A percentile compares a stretch with the other conserved stretches of the same genome.
Conservation (phyloP, 2,113 vertebrate species). For the Acanthisitta chloris region DNA sequence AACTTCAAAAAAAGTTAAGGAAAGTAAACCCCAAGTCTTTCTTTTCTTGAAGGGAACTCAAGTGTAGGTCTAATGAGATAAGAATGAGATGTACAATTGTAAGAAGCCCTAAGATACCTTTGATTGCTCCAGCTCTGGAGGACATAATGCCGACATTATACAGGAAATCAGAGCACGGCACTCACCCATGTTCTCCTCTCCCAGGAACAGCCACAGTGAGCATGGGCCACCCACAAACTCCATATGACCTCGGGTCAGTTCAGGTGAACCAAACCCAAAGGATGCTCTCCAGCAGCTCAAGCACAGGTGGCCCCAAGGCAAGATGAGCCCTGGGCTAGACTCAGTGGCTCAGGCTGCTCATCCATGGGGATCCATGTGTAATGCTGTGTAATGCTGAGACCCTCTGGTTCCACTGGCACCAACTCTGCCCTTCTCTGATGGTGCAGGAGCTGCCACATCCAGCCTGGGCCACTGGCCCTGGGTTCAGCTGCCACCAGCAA, state of each 20-base stretch:
- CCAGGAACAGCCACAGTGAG: background rate
- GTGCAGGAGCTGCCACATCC: background rate
- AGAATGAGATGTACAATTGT: background rate
- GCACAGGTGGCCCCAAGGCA: background rate
- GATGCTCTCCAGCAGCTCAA: background rate
- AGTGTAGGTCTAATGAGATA: background rate
- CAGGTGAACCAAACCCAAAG: background rate
- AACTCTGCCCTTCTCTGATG: too few species aligned
- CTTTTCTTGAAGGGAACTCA: slow-evolving; percentile 3
- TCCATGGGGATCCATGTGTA: fast-evolving
- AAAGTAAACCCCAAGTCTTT: slow-evolving; percentile 4
- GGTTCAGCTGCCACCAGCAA: background rate
- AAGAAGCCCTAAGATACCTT: slow-evolving; percentile 27
- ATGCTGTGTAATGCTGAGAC: fast-evolving
- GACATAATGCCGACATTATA: background rate
- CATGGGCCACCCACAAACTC: background rate
- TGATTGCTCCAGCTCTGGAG: slow-evolving; percentile 24
- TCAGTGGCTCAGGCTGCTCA: background rate
- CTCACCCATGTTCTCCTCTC: background rate
- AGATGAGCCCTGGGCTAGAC: background rate
- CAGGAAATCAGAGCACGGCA: background rate
- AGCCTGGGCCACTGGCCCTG: fast-evolving
- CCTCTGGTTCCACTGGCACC: background rate
- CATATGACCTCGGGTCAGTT: fast-evolving
- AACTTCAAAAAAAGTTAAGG: background rate